These are phyloP conservation scores for Tragelaphus strepsiceros DNA, from an alignment of 2,113 vertebrate genomes.

Conservation along the genomic window DNA sequence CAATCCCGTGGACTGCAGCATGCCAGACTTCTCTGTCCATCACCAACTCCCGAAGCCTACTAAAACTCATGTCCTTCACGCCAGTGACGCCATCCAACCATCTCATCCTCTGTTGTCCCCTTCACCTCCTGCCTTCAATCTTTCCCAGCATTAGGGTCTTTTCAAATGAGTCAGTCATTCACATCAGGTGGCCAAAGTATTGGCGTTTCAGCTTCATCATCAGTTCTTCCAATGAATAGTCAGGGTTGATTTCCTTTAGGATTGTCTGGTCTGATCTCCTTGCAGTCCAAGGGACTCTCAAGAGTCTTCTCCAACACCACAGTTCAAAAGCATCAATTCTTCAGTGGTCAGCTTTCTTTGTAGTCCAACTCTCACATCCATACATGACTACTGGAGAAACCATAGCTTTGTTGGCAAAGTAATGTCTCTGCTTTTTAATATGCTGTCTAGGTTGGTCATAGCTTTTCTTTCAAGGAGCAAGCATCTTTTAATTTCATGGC, in stretches of 20 bases:
- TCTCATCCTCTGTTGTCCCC: not conserved
- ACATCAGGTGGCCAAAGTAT: not conserved
- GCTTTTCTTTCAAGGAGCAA: not conserved
- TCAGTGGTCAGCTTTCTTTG: not conserved
- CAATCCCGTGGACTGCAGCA: not conserved
- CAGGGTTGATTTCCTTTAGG: not conserved
- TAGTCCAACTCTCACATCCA: not conserved
- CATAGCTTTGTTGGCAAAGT: not conserved
- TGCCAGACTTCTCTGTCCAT: not conserved
- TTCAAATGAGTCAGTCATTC: not conserved
- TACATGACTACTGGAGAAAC: not conserved
- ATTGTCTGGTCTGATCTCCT: not conserved
- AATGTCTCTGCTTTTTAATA: not conserved
- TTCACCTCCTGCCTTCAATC: not conserved
- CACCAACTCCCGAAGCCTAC: not conserved
- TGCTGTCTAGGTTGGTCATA: not conserved
- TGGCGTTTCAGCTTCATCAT: not conserved
- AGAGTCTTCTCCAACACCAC: not conserved
- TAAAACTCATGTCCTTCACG: not conserved
- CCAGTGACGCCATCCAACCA: not conserved
- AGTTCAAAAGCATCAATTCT: not conserved
- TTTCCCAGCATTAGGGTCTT: not conserved
- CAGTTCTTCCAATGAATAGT: not conserved
- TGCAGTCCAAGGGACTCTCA: not conserved
- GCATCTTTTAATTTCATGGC: not conserved